Evolutionary conservation across 2,888 invertebrate species (phyloP), one percentile per base, ranked within the genome.

Genomic region (Nebria salina): DNA sequence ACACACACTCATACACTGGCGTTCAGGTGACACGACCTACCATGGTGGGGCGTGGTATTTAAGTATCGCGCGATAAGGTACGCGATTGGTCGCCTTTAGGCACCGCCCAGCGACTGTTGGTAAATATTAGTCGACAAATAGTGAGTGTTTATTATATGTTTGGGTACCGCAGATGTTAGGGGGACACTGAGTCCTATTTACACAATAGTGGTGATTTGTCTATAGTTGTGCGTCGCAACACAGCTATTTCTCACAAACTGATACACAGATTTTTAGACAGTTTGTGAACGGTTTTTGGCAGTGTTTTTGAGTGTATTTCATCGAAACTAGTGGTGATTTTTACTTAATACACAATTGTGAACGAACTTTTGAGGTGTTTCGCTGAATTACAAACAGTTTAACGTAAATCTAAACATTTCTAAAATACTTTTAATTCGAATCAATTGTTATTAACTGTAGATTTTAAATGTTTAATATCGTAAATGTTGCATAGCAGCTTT

Each of bases 51-150:
- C 88, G 89, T 85, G 85, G 87, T 84, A 84, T 84, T 84, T 84
- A 85, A 84, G 86, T 87, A 87, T 87, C 87, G 87, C 87, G 87
- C 13, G 66, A 84, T 86, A 84, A 78, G 77, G 82, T 82, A 75
- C 72, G 83, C 83, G 85, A 89, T 89, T 89, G 89, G 89, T 85
- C 83, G 84, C 76, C 82, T 79, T 76, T 79, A 82, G 85, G 83
- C 85, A 77, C 87, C 88, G 87, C 88, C 88, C 86, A 85, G 85
- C 84, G 86, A 86, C 87, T 89, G 89, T 89, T 89, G 87, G 86
- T 89, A 89, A 89, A 89, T 89, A 89, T 89, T 89, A 89, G 89
- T 88, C 87, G 87, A 89, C 89, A 89, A 89, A 89, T 89, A 89
- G 88, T 87, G 85, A 86, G 86, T 89, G 89, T 89, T 89, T 89